Evolutionary conservation across 2,888 invertebrate genomes (phyloP), one percentile per base, ranked within the genome.

Genomic region (Ommatoiulus sabulosus): DNA sequence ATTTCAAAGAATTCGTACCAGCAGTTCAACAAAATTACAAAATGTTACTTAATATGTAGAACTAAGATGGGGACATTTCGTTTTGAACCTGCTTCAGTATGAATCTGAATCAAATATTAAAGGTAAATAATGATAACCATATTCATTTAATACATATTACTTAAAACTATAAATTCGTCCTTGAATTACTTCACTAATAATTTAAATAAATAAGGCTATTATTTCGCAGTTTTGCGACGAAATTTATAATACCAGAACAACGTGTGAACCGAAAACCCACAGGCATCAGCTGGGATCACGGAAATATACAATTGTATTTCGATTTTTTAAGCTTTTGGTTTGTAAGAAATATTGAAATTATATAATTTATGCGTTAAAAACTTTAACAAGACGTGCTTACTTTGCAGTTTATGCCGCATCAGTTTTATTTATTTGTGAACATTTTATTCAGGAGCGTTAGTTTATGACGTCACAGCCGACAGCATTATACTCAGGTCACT

Each of bases 11-110:
- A 63, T 20, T 63, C 63, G 15, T 20, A 63, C 52, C 63, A 63
- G n/a, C 63, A 63, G n/a, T 63, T 63, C 63, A 63, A 63, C 63
- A 63, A 63, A 63, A 63, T 63, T 63, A 63, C 63, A 63, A 63
- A 63, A 63, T 63, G 63, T 48, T 52, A 52, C 4, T 52, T n/a
- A n/a, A n/a, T n/a, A 63, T 63, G 20, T 4, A 63, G 63, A 63
- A 63, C 63, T 63, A 20, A 63, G 63, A 63, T 63, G 63, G 63
- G 63, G 63, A 63, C 63, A 20, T 63, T 63, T 63, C 63, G 63
- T 63, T 63, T 63, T 63, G n/a, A 63, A 63, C 63, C n/a, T 63
- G 63, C 17, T 20, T 63, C n/a, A 17, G 5, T 4, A n/a, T 20
- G n/a, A 63, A n/a, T 17, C 2, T n/a, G 6, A 48, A 35, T 35